phyloP scores from a whole-genome alignment of 1,140 invertebrate genomes.

The Carcinoscorpius rotundicauda region DNA sequence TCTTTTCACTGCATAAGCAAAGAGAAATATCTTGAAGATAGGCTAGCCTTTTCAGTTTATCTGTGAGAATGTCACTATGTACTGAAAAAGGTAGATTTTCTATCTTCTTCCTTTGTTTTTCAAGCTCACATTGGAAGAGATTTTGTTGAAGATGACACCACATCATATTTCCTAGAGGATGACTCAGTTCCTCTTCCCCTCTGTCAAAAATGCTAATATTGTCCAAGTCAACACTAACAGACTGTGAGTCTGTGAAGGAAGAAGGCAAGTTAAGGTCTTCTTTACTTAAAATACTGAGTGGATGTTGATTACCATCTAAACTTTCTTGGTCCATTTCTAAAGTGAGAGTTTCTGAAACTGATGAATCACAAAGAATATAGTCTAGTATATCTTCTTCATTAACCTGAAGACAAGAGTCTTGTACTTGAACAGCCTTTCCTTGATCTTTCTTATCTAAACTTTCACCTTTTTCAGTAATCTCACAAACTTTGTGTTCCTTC shows the following conservation, averaged over 20 bases:
- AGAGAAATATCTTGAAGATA: background rate
- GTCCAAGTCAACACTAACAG: constrained; percentile 18
- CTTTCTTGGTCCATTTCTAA: constrained; percentile 51
- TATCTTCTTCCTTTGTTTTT: background rate
- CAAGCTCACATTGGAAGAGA: background rate
- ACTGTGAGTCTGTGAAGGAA: constrained; percentile 48
- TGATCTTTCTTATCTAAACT: constrained; percentile 38
- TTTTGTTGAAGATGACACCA: background rate
- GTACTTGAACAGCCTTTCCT: constrained; percentile 59
- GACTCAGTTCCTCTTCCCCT: background rate
- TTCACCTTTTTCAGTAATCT: too few species aligned
- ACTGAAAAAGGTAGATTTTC: background rate
- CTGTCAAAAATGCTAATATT: constrained; percentile 7
- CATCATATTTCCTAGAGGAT: background rate
- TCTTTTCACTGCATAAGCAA: too few species aligned
- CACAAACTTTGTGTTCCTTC: too few species aligned
- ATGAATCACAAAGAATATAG: constrained; percentile 55
- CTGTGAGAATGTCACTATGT: background rate
- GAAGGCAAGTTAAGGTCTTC: constrained; percentile 80
- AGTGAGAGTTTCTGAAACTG: constrained; percentile 47
- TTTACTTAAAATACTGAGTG: constrained; percentile 70
- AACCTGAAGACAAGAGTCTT: constrained; percentile 38
- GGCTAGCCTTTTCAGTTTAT: background rate
- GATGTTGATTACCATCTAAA: constrained; percentile 49
- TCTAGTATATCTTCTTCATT: constrained; percentile 79